phyloP scores from a whole-genome alignment of 2,888 invertebrate species.

The Diarsia brunnea region DNA sequence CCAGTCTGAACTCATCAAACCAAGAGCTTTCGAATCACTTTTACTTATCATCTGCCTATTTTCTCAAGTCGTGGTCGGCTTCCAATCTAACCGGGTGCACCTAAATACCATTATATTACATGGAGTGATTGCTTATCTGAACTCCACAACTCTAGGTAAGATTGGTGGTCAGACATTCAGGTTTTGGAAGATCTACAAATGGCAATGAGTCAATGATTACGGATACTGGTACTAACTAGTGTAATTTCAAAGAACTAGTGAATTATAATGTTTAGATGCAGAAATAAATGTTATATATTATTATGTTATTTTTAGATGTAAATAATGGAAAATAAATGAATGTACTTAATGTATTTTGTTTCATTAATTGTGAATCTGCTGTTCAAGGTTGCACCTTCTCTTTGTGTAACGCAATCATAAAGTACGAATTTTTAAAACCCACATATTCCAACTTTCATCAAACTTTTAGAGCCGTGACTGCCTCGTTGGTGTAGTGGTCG shows the following conservation, averaged over 20 bases:
- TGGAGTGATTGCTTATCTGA: too few species aligned
- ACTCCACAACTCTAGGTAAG: neutral
- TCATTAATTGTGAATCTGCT: constrained; percentile 1
- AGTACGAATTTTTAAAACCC: too few species aligned
- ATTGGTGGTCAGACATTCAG: neutral
- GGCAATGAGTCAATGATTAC: neutral
- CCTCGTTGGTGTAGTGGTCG: too few species aligned
- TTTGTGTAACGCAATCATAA: too few species aligned
- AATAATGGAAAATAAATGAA: constrained; percentile 20
- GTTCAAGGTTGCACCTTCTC: too few species aligned
- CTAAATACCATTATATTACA: too few species aligned
- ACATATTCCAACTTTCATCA: too few species aligned
- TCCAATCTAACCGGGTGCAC: neutral
- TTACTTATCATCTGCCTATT: neutral
- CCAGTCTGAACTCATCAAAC: constrained; percentile 15
- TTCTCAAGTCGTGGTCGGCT: neutral
- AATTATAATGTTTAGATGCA: neutral
- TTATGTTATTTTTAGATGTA: constrained; percentile 31
- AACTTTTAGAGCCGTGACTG: too few species aligned
- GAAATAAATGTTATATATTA: constrained; percentile 39
- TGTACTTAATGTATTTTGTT: constrained; percentile 3
- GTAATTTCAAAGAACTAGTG: constrained; percentile 24
- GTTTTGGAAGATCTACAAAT: neutral
- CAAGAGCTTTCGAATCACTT: constrained; percentile 2
- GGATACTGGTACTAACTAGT: neutral